Evolutionary conservation across 2,797 vertebrate species (phyloP).

Genomic region (Urophycis tenuis): DNA sequence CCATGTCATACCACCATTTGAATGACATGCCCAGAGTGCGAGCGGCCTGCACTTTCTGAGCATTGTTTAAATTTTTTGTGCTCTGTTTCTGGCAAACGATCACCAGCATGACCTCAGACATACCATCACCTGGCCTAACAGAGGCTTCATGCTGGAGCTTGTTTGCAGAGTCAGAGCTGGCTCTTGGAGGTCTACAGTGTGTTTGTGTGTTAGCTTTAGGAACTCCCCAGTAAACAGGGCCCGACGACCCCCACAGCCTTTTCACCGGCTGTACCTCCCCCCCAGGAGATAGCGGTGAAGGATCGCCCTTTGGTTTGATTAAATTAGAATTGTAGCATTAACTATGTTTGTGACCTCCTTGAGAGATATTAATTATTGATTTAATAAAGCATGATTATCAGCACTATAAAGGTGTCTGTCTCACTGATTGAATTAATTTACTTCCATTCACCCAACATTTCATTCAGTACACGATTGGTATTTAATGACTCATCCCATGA

Average conservation of each 20-base stretch:
- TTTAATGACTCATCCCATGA: neutral
- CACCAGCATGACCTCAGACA: slow-evolving; percentile 64
- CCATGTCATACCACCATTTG: slow-evolving; percentile 73
- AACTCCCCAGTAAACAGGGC: slow-evolving; percentile 63
- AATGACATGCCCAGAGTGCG: slow-evolving; percentile 77
- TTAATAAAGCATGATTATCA: slow-evolving; percentile 99
- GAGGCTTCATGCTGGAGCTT: slow-evolving; percentile 64
- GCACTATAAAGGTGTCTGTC: slow-evolving; percentile 62
- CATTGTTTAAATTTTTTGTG: slow-evolving; percentile 63
- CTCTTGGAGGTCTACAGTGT: slow-evolving; percentile 83
- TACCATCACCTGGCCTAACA: slow-evolving; percentile 88
- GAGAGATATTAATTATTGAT: slow-evolving; percentile 80
- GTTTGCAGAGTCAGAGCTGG: slow-evolving; percentile 79
- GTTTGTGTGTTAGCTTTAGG: slow-evolving; percentile 85
- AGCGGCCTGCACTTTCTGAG: slow-evolving; percentile 92
- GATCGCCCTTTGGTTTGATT: slow-evolving; percentile 72
- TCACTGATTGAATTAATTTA: slow-evolving; percentile 1
- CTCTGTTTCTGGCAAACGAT: slow-evolving; percentile 82
- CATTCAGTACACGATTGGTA: neutral
- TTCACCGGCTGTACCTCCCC: slow-evolving; percentile 4
- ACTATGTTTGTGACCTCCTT: slow-evolving; percentile 83
- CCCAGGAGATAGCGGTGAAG: slow-evolving; percentile 13
- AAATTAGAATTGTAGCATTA: slow-evolving; percentile 78
- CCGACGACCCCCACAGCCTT: slow-evolving; percentile 55
- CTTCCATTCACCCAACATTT: neutral